Base-by-base conservation (phyloP, 2,888 invertebrate species). In the Platycheirus albimanus region DNA sequence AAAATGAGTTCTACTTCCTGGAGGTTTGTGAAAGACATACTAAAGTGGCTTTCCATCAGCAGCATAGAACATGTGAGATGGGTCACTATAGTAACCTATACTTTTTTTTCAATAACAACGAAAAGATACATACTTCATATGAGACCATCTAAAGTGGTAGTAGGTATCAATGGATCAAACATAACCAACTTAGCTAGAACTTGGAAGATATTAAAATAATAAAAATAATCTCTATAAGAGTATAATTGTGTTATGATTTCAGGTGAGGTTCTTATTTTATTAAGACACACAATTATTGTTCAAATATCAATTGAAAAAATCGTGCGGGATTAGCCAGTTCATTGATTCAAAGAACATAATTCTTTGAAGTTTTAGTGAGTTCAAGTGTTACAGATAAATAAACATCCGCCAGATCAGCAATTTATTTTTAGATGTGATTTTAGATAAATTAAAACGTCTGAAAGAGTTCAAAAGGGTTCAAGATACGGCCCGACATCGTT, bases 121-220 rank as follows among this genome's bases (percentile, higher is more conserved):
- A n/a, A 7, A 4, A 33, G 30, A 13, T 7, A 28, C 2, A 13
- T 7, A 52, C 17, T 24, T 11, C 8, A 38, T 5, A 13, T 7
- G 24, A 56, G 1, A 41, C 0, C 7, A 24, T 38, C 38, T 56
- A 20, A 38, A 56, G 36, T 24, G 20, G 20, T 38, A 6, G 19
- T 41, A n/a, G n/a, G n/a, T n/a, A 54, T 56, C 56, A 56, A 56
- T 56, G 10, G 10, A 38, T 20, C 24, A 13, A 41, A 56, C n/a
- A n/a, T n/a, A n/a, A n/a, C n/a, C 24, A 56, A 38, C 13, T 41
- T 41, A 13, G 38, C 38, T n/a, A n/a, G n/a, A n/a, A n/a, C n/a
- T n/a, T n/a, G n/a, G n/a, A n/a, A n/a, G n/a, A n/a, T n/a, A n/a
- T n/a, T n/a, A n/a, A n/a, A n/a, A n/a, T n/a, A n/a, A n/a, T n/a